These are phyloP conservation scores for Autographa pulchrina DNA, from an alignment of 2,888 invertebrate genomes.

Conservation along the genomic window DNA sequence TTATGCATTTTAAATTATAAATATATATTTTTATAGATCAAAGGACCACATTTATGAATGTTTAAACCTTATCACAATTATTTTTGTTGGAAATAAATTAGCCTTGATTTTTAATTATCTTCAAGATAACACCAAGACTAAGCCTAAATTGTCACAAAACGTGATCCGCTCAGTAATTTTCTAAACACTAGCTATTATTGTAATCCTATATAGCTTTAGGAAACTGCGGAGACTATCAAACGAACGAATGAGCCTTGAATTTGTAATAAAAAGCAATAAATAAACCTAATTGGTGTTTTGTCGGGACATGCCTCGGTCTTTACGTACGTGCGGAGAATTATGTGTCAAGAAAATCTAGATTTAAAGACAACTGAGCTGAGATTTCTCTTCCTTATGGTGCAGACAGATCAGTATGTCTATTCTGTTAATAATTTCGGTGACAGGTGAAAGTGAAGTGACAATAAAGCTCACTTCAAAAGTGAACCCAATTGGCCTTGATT, in stretches of 20 bases:
- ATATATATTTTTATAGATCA: too few relatives aligned
- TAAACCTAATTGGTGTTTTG: conserved; percentile 24
- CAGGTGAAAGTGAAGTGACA: too few relatives aligned
- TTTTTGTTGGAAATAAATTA: too few relatives aligned
- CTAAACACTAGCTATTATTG: too few relatives aligned
- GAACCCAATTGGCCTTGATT: too few relatives aligned
- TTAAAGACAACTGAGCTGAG: conserved; percentile 29
- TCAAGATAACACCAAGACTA: too few relatives aligned
- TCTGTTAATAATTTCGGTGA: too few relatives aligned
- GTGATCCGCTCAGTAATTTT: background rate
- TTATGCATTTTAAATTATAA: too few relatives aligned
- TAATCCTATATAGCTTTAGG: background rate
- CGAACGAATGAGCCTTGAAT: background rate
- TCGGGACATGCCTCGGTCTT: conserved; percentile 9
- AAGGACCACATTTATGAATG: too few relatives aligned
- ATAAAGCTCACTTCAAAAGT: too few relatives aligned
- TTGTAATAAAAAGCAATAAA: conserved; percentile 15
- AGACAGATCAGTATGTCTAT: conserved; percentile 44
- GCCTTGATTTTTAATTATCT: too few relatives aligned
- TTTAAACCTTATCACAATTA: too few relatives aligned
- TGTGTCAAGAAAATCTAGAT: conserved; percentile 5
- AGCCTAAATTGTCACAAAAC: background rate
- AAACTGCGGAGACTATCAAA: background rate
- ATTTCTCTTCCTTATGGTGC: conserved; percentile 55
- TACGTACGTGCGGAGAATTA: conserved; percentile 45